Conservation (phyloP, 1,140 invertebrate genomes). For the Diorhabda sublineata region DNA sequence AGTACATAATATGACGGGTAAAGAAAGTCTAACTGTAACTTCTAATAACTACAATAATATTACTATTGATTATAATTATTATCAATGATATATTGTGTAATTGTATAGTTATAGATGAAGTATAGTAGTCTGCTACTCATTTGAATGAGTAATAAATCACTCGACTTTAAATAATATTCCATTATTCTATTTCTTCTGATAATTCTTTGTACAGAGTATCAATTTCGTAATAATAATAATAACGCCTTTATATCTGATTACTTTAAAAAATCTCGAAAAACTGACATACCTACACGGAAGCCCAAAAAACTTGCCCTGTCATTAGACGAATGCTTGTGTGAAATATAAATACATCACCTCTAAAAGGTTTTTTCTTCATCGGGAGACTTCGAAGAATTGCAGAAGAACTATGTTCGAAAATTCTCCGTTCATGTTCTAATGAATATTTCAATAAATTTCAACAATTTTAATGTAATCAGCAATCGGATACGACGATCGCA, state of each 20-base stretch:
- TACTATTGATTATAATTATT: too few species aligned
- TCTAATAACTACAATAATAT: too few species aligned
- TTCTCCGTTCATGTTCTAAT: conserved; percentile 34
- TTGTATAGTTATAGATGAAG: too few species aligned
- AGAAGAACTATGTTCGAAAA: conserved; percentile 35
- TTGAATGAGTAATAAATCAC: too few species aligned
- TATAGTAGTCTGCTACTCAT: too few species aligned
- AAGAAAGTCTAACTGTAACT: too few species aligned
- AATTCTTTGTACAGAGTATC: too few species aligned
- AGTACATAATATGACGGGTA: too few species aligned
- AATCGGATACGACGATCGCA: conserved; percentile 29
- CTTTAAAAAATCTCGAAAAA: background rate
- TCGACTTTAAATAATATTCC: too few species aligned
- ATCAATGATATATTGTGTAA: too few species aligned
- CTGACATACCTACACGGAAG: conserved; percentile 5
- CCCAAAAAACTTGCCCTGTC: conserved; percentile 18
- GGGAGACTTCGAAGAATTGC: conserved; percentile 26
- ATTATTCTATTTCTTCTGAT: too few species aligned
- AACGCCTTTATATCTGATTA: background rate
- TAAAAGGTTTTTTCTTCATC: conserved; percentile 12
- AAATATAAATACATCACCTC: conserved; percentile 25
- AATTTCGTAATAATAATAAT: background rate
- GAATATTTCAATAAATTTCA: conserved; percentile 41
- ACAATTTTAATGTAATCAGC: conserved; percentile 33
- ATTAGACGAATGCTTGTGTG: conserved; percentile 17